These are phyloP conservation scores for Elymnias hypermnestra DNA, from an alignment of 1,140 invertebrate genomes.

Conservation along the genomic window DNA sequence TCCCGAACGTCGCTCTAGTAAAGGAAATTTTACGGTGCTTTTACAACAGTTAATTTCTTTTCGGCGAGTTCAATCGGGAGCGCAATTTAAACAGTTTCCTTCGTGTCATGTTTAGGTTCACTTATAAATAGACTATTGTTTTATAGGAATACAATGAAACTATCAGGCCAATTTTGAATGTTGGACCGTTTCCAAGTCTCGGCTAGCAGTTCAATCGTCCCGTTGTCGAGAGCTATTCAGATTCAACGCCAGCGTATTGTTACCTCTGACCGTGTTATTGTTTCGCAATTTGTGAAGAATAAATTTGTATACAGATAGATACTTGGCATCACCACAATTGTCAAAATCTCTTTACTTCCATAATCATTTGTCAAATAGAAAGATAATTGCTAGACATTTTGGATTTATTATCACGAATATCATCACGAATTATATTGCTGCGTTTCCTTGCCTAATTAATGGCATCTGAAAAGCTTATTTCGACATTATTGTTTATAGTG, in stretches of 20 bases:
- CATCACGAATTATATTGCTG: too few species aligned
- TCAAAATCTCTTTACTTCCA: too few species aligned
- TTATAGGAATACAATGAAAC: slow-evolving; percentile 27
- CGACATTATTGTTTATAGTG: too few species aligned
- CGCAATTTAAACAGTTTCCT: neutral
- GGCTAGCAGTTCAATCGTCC: slow-evolving; percentile 21
- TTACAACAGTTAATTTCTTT: slow-evolving; percentile 3
- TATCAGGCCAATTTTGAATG: slow-evolving; percentile 24
- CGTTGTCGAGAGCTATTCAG: slow-evolving; percentile 2
- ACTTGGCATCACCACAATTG: too few species aligned
- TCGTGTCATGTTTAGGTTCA: slow-evolving; percentile 2
- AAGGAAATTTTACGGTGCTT: slow-evolving; percentile 1
- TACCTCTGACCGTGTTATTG: slow-evolving; percentile 7
- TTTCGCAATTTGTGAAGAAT: neutral
- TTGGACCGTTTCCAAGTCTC: slow-evolving; percentile 26
- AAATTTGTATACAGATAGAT: too few species aligned
- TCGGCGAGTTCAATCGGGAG: slow-evolving; percentile 1
- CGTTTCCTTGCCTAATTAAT: too few species aligned
- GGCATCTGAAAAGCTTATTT: too few species aligned
- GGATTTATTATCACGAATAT: too few species aligned
- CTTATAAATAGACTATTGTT: slow-evolving; percentile 23
- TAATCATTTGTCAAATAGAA: too few species aligned
- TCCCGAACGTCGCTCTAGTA: neutral
- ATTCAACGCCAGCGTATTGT: slow-evolving; percentile 5
- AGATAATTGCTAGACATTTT: too few species aligned